phyloP scores from a whole-genome alignment of 2,113 vertebrate species.

The Corvus cornix region DNA sequence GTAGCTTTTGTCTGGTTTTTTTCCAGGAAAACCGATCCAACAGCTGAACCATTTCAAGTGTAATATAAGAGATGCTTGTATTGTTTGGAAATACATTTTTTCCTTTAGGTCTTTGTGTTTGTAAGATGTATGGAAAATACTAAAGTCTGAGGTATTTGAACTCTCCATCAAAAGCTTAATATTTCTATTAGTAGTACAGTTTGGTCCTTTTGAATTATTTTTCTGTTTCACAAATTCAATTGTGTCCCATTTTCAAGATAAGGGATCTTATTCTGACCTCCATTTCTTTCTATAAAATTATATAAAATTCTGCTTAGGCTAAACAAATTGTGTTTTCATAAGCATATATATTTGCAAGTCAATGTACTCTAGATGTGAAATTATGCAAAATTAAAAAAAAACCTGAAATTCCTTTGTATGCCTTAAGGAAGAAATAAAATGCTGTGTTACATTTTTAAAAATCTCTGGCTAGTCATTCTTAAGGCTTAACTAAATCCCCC shows the following conservation, averaged over 20 bases:
- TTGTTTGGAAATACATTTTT: background rate
- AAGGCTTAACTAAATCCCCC: slow-evolving; percentile 11
- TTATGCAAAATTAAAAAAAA: background rate
- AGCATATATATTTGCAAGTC: background rate
- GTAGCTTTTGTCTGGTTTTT: background rate
- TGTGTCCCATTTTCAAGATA: background rate
- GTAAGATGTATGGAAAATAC: background rate
- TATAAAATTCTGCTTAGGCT: background rate
- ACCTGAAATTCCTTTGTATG: background rate
- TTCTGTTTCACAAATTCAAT: background rate
- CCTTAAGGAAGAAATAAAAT: background rate
- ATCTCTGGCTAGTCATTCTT: background rate
- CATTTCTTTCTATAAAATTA: background rate
- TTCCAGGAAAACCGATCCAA: background rate
- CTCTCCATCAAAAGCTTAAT: background rate
- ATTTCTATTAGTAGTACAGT: background rate
- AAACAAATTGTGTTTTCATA: background rate
- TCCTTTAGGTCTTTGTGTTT: background rate
- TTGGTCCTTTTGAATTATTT: background rate
- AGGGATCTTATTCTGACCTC: background rate
- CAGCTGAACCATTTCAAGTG: background rate
- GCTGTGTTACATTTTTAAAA: background rate
- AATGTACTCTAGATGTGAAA: background rate
- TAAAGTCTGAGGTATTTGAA: background rate
- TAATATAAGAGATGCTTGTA: background rate